Conservation (phyloP, 1,140 invertebrate species). For the Drosophila asahinai region DNA sequence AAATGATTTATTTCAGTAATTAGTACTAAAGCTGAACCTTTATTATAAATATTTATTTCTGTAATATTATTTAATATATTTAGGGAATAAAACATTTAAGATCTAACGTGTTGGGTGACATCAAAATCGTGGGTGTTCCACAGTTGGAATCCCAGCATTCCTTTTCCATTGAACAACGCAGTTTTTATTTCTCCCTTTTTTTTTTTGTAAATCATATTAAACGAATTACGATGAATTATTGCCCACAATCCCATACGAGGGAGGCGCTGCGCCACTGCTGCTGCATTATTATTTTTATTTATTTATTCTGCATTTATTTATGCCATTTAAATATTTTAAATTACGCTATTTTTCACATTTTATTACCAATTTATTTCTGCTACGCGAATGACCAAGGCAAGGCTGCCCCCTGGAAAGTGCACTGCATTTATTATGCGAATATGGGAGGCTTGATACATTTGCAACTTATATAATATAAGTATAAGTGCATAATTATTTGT, state of each 20-base stretch:
- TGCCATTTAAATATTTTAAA: conserved; percentile 78
- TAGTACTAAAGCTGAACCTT: background rate
- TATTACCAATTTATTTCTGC: conserved; percentile 80
- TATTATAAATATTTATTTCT: background rate
- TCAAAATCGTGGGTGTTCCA: background rate
- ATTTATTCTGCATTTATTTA: conserved; percentile 81
- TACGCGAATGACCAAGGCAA: conserved; percentile 34
- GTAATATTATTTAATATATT: too few species aligned
- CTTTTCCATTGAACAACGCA: conserved; percentile 3
- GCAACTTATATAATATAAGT: background rate
- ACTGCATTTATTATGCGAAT: conserved; percentile 63
- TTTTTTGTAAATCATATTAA: conserved; percentile 76
- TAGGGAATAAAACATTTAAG: background rate
- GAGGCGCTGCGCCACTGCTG: conserved; percentile 27
- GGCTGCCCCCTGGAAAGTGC: conserved; percentile 16
- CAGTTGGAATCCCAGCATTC: conserved; percentile 25
- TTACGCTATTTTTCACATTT: conserved; percentile 79
- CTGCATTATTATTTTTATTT: conserved; percentile 77
- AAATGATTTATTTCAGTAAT: background rate
- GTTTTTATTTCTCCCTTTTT: conserved; percentile 54
- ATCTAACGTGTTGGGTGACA: background rate
- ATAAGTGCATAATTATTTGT: conserved; percentile 52
- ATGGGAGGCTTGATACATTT: background rate
- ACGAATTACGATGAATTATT: conserved; percentile 77
- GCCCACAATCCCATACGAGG: conserved; percentile 39